Evolutionary conservation across 2,888 invertebrate genomes (phyloP), one percentile per base, ranked within the genome.

Genomic region (Pyrgus malvae): DNA sequence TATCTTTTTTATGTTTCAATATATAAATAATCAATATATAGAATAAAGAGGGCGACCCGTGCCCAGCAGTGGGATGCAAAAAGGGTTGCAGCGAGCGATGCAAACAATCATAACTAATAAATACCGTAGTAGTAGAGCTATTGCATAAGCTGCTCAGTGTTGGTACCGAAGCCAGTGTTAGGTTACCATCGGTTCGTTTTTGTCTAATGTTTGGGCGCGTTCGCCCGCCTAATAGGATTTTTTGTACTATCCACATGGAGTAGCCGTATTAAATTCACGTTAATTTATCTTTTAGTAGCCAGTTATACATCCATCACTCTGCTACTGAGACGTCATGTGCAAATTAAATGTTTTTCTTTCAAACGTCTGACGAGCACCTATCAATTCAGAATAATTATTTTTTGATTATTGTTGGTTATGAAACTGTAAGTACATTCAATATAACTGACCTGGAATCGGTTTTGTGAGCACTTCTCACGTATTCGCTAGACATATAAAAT

Each of bases 171-270:
- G 41, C 14, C 42, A 29, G 3, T 9, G 19, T 50, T 69, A 42
- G 8, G 51, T 44, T 70, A 70, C 67, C 74, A 71, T 74, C 69
- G 69, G 69, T 61, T 60, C 58, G 67, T 77, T 80, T 80, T 81
- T 83, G 76, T 84, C 67, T 77, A 74, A 77, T 78, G 74, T 80
- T 82, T 75, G 76, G 72, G 68, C 61, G 77, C 79, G 69, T 68
- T 79, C 77, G 71, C 66, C 66, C 75, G 77, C 48, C 75, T 87
- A 87, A 86, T 86, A 85, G 76, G 83, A 78, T 82, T 83, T 86
- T 87, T 87, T 68, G 66, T 64, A 62, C 59, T 69, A 51, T 44
- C 74, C 73, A 67, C 66, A 64, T 62, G 64, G 67, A 76, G 77
- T 76, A 79, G 77, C 70, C 60, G 70, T 74, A 80, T 81, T 79